Percentiles rank a stretch among this genome's conserved stretches.
Conservation (phyloP, 2,113 vertebrate species). For the Megaptera novaeangliae region DNA sequence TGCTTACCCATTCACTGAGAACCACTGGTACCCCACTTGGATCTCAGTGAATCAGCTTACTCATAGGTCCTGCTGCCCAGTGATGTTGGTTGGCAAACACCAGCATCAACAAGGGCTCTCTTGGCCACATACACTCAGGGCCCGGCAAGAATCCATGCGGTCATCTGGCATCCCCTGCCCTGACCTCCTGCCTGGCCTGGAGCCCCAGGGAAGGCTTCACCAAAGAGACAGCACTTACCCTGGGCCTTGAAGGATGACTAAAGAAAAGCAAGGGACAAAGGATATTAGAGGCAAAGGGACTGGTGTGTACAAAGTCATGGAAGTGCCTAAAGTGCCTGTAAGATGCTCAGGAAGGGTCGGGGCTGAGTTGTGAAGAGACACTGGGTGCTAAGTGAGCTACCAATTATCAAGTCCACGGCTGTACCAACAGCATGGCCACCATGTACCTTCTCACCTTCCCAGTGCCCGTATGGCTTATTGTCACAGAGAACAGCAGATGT, state of each 20-base stretch:
- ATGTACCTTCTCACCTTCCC: not conserved
- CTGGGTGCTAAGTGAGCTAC: not conserved
- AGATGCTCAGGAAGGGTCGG: not conserved
- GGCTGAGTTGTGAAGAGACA: not conserved
- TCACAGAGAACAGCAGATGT: not conserved
- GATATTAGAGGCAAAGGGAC: not conserved
- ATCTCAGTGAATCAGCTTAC: not conserved
- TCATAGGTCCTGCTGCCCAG: not conserved
- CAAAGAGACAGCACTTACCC: not conserved
- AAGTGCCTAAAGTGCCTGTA: fast-evolving
- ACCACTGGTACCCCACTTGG: not conserved
- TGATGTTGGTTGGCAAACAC: not conserved
- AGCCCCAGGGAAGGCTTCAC: not conserved
- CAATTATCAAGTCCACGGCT: fast-evolving
- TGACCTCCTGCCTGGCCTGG: not conserved
- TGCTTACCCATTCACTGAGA: not conserved
- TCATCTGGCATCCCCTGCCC: fast-evolving
- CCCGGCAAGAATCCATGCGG: not conserved
- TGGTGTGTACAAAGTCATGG: not conserved
- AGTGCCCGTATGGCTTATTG: fast-evolving
- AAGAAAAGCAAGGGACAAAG: not conserved
- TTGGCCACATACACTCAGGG: not conserved
- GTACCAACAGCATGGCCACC: not conserved
- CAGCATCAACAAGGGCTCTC: not conserved
- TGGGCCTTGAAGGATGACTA: not conserved